Percentiles rank a stretch among this genome's conserved stretches.
Evolutionary conservation across 2,888 invertebrate species (phyloP).

Genomic region (Orchesella flavescens): DNA sequence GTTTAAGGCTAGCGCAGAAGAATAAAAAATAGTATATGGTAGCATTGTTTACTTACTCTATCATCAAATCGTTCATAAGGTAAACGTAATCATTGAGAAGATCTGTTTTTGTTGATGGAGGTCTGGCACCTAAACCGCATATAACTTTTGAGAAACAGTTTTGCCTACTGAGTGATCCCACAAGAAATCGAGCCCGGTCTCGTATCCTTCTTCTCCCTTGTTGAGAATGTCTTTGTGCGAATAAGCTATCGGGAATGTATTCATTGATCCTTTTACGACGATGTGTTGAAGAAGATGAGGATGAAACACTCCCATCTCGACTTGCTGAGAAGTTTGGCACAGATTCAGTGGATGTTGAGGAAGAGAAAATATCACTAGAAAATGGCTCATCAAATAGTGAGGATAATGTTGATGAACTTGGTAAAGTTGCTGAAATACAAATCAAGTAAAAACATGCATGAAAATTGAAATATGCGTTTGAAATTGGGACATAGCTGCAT

Average conservation of each 20-base stretch:
- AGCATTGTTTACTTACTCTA: constrained; percentile 55
- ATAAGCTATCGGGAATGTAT: constrained; percentile 18
- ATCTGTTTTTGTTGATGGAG: constrained; percentile 71
- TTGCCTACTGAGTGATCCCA: constrained; percentile 58
- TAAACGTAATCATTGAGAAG: constrained; percentile 69
- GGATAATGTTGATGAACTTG: constrained; percentile 33
- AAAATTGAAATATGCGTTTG: background rate
- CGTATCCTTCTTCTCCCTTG: constrained; percentile 8
- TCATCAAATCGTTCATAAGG: constrained; percentile 67
- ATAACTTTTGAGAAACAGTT: constrained; percentile 80
- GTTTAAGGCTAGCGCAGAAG: too few species aligned
- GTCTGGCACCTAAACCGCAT: constrained; percentile 79
- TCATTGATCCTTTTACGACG: background rate
- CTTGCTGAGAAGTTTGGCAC: constrained; percentile 17
- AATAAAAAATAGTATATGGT: too few species aligned
- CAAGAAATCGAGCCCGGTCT: constrained; percentile 58
- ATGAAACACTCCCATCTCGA: constrained; percentile 10
- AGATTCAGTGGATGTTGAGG: constrained; percentile 10
- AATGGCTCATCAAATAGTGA: constrained; percentile 22
- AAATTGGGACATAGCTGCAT: background rate
- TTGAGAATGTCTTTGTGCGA: background rate
- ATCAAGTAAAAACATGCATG: background rate
- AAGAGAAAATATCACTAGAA: background rate
- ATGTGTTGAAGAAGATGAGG: background rate
- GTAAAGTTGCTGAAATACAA: constrained; percentile 18